Evolutionary conservation across 2,797 vertebrate genomes (phyloP).

Genomic region (Coregonus sp.): DNA sequence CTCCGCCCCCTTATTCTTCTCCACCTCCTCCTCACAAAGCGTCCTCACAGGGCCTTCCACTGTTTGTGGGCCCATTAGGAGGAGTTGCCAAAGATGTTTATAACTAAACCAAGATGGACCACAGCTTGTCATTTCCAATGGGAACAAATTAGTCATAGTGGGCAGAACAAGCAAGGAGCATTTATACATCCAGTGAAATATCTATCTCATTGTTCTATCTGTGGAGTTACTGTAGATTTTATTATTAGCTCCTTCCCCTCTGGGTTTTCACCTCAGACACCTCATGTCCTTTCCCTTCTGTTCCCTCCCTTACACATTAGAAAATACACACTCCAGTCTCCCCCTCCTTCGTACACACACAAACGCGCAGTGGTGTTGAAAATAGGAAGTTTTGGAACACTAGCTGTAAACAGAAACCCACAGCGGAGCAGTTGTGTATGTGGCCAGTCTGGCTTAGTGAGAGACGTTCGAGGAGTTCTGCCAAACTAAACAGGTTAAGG

Average conservation of each 20-base stretch:
- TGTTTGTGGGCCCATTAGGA: constrained; percentile 50
- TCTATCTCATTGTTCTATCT: too few relatives aligned
- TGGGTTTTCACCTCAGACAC: constrained; percentile 51
- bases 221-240: constrained; percentile 14
- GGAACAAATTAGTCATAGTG: too few relatives aligned
- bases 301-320: constrained; percentile 27
- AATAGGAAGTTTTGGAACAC: not conserved
- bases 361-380: constrained; percentile 21
- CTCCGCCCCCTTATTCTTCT: not conserved
- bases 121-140: too few relatives aligned
- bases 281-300: constrained; percentile 28
- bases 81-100: not conserved
- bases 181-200: too few relatives aligned
- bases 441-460: constrained; percentile 22
- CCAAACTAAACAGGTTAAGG: constrained; percentile 29
- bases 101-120: too few relatives aligned
- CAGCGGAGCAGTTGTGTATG: constrained; percentile 23
- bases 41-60: constrained; percentile 9
- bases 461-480: constrained; percentile 17
- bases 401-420: constrained; percentile 12
- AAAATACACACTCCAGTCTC: not conserved
- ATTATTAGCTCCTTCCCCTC: constrained; percentile 48
- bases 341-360: not conserved
- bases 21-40: not conserved
- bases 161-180: too few relatives aligned